Percentiles rank a stretch among this genome's conserved stretches.
These are phyloP conservation scores for Pygmarrhopalites habei DNA, from an alignment of 1,140 invertebrate species.

Conservation along the genomic window DNA sequence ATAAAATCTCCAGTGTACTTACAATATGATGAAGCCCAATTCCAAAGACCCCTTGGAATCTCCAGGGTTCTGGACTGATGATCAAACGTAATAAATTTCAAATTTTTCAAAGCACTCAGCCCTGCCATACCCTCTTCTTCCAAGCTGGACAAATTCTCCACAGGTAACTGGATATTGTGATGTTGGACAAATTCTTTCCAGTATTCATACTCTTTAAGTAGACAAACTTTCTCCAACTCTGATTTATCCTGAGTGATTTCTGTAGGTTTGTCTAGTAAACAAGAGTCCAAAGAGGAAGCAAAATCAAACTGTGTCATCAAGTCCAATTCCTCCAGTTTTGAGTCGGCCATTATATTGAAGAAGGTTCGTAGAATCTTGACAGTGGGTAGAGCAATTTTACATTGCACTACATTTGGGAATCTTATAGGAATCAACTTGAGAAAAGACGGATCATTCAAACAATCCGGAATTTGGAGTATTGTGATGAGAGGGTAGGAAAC, in stretches of 20 bases:
- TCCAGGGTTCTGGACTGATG: slow-evolving; percentile 23
- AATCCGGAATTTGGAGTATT: slow-evolving; percentile 29
- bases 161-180: slow-evolving; percentile 30
- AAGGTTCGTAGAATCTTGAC: slow-evolving; percentile 20
- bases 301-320: slow-evolving; percentile 36
- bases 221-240: slow-evolving; percentile 8
- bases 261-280: slow-evolving; percentile 8
- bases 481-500: not conserved
- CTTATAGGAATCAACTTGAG: slow-evolving; percentile 12
- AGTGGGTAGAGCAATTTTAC: slow-evolving; percentile 22
- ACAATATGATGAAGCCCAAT: no score
- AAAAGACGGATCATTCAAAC: slow-evolving; percentile 25
- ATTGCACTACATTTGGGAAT: slow-evolving; percentile 18
- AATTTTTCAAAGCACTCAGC: slow-evolving; percentile 20
- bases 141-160: slow-evolving; percentile 2
- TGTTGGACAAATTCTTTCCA: slow-evolving; percentile 24
- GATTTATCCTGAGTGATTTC: not conserved
- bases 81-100: slow-evolving; percentile 28
- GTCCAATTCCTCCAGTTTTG: slow-evolving; percentile 18
- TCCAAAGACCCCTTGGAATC: no score
- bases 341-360: slow-evolving; percentile 17
- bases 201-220: slow-evolving; percentile 18
- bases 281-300: slow-evolving; percentile 22
- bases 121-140: slow-evolving; percentile 14
- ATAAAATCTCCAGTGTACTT: no score